A percentile compares a stretch with the other conserved stretches of the same genome.
Evolutionary conservation across 2,113 vertebrate species (phyloP).

Genomic region (Delphinus delphis): DNA sequence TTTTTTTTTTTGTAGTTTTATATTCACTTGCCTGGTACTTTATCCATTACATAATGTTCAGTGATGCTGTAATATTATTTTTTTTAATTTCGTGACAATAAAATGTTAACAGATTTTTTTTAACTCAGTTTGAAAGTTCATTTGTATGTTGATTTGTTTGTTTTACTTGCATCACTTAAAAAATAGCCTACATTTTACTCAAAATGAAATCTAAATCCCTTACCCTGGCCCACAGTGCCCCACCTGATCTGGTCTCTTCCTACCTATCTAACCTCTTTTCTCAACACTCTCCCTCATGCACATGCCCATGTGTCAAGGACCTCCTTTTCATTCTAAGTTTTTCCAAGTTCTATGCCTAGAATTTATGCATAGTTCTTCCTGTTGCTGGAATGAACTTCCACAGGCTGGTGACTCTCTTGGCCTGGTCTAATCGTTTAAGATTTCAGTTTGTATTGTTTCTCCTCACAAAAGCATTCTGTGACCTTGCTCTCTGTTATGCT

Average conservation of each 20-base stretch:
- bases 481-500: neutral
- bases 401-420: neutral
- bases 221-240: rapidly evolving
- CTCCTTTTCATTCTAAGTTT: neutral
- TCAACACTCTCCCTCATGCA: neutral
- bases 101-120: neutral
- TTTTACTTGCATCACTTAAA: neutral
- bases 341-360: neutral
- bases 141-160: neutral
- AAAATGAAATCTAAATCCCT: neutral
- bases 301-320: neutral
- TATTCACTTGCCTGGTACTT: neutral
- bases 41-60: neutral
- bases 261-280: neutral
- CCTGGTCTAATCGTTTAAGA: neutral
- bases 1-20: neutral
- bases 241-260: neutral
- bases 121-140: neutral
- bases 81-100: neutral
- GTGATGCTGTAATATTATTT: neutral
- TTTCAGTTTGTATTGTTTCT: neutral
- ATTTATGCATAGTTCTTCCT: neutral
- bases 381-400: neutral
- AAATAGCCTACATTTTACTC: neutral
- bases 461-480: neutral